A percentile compares a stretch with the other conserved stretches of the same genome.
phyloP scores from a whole-genome alignment of 2,888 invertebrate species.

The Drosophila helvetica region DNA sequence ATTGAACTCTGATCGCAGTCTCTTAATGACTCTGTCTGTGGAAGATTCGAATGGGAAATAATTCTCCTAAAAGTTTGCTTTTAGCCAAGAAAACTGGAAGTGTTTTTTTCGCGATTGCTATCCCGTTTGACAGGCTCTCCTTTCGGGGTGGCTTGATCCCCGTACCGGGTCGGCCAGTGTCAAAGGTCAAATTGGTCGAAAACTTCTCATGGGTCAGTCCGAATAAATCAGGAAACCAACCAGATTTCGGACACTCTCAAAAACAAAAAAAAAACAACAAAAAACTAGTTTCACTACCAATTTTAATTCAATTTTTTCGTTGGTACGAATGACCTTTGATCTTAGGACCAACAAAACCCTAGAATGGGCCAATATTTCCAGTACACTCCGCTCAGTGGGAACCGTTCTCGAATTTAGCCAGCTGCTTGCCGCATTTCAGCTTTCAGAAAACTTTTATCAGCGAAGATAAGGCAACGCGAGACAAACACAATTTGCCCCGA shows the following conservation, averaged over 20 bases:
- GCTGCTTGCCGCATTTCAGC: slow-evolving; percentile 48
- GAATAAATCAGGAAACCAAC: slow-evolving; percentile 35
- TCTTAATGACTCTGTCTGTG: slow-evolving; percentile 10
- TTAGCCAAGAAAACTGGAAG: background rate
- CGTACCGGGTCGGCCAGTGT: slow-evolving; percentile 56
- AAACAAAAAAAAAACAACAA: slow-evolving; percentile 44
- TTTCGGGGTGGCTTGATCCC: slow-evolving; percentile 55
- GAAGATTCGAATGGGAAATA: slow-evolving; percentile 1
- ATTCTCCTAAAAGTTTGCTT: background rate
- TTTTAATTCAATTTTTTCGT: slow-evolving; percentile 48
- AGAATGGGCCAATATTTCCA: slow-evolving; percentile 56
- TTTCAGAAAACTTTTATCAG: slow-evolving; percentile 52
- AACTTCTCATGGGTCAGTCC: slow-evolving; percentile 77
- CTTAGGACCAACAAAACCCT: slow-evolving; percentile 52
- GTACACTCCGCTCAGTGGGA: slow-evolving; percentile 51
- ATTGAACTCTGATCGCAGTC: slow-evolving; percentile 73
- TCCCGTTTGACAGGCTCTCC: slow-evolving; percentile 63
- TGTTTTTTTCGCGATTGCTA: slow-evolving; percentile 14
- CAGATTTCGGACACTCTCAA: slow-evolving; percentile 31
- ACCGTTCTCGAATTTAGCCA: slow-evolving; percentile 40
- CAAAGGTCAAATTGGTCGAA: slow-evolving; percentile 77
- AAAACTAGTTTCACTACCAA: slow-evolving; percentile 66
- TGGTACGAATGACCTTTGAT: slow-evolving; percentile 67
- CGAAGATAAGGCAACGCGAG: slow-evolving; percentile 43
- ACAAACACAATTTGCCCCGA: slow-evolving; percentile 56